phyloP scores from a whole-genome alignment of 37 sponge, comb jelly and placozoan genomes.

The Hormiphora californensis region DNA sequence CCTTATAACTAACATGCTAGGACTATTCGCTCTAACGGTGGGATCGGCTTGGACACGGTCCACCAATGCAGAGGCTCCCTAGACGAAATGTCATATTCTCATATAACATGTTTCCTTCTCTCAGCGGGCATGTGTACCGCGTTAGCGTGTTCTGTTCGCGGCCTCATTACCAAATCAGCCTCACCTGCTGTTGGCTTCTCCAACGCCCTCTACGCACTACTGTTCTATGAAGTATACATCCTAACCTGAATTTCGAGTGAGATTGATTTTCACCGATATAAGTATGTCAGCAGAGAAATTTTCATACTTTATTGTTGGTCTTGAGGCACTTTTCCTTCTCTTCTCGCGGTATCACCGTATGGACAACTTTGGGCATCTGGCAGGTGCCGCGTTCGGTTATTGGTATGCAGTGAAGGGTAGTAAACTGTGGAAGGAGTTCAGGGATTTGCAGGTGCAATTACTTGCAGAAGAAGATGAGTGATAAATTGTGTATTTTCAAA shows the following conservation, averaged over 20 bases:
- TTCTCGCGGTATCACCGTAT: constrained; percentile 6
- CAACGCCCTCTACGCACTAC: background rate
- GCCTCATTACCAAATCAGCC: background rate
- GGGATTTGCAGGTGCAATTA: too few species aligned
- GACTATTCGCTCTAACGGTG: background rate
- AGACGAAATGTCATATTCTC: background rate
- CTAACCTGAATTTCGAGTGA: background rate
- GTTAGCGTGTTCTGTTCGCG: background rate
- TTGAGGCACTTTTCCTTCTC: background rate
- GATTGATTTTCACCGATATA: background rate
- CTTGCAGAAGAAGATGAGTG: too few species aligned
- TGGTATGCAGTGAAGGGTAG: background rate
- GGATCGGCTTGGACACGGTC: constrained; percentile 13
- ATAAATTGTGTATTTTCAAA: too few species aligned
- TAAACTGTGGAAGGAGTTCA: background rate
- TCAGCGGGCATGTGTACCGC: background rate
- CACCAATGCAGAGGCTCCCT: background rate
- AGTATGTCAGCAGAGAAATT: background rate
- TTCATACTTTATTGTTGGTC: background rate
- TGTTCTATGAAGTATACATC: background rate
- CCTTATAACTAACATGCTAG: background rate
- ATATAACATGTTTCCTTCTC: background rate
- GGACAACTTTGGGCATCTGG: constrained; percentile 32
- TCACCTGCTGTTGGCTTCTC: constrained; percentile 26
- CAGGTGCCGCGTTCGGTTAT: background rate